Evolutionary conservation across 2,888 invertebrate genomes (phyloP).

Genomic region (Stramonita haemastoma): DNA sequence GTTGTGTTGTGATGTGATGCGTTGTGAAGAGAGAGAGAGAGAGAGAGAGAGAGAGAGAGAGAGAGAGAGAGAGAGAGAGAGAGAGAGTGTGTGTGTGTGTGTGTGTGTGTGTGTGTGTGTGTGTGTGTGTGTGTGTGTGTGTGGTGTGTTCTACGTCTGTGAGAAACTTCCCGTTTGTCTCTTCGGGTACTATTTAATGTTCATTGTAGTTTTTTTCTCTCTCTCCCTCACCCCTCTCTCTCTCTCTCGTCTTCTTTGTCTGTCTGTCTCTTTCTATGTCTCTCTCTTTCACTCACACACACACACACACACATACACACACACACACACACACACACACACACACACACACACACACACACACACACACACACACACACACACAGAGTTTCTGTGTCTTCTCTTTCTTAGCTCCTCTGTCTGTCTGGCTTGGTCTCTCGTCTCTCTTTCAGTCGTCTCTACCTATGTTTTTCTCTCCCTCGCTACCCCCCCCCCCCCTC

Average conservation of each 20-base stretch:
- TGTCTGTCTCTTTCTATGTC: not conserved
- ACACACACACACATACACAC: not conserved
- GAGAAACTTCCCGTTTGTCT: not conserved
- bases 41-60: too few relatives aligned
- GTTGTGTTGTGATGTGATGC: not conserved
- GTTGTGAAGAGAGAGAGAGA: too few relatives aligned
- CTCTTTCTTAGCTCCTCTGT: not conserved
- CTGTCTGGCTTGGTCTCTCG: not conserved
- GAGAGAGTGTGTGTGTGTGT: not conserved
- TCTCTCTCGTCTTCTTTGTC: not conserved
- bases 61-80: too few relatives aligned
- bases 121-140: not conserved
- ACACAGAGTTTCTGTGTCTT: not conserved
- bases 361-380: slow-evolving; percentile 7
- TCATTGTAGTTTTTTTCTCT: too few relatives aligned
- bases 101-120: not conserved
- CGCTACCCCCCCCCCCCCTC: too few relatives aligned
- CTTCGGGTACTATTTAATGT: too few relatives aligned
- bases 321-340: slow-evolving; percentile 13
- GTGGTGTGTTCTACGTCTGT: not conserved
- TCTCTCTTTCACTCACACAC: not conserved
- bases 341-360: slow-evolving; percentile 23
- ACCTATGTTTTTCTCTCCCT: not conserved
- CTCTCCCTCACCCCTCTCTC: not conserved
- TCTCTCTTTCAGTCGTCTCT: not conserved